phyloP scores from a whole-genome alignment of 2,797 vertebrate species.

The Pristis pectinata region DNA sequence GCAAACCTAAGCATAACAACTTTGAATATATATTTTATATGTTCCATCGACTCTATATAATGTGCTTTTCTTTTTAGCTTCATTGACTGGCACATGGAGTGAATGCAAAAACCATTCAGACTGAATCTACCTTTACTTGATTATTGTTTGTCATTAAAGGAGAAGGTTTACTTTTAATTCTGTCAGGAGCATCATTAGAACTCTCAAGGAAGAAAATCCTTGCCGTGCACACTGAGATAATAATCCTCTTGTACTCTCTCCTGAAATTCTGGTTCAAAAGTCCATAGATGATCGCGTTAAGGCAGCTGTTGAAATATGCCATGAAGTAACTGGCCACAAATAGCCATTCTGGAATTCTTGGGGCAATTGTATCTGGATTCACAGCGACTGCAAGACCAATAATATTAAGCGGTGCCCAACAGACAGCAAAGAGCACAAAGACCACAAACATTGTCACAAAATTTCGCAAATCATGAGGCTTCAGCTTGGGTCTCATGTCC shows the following conservation, averaged over 20 bases:
- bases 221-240: constrained; percentile 77
- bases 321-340: constrained; percentile 95
- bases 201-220: constrained; percentile 79
- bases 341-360: constrained; percentile 87
- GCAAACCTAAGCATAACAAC: constrained; percentile 1
- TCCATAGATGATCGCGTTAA: constrained; percentile 95
- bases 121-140: constrained; percentile 82
- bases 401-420: constrained; percentile 94
- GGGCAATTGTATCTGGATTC: constrained; percentile 65
- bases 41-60: constrained; percentile 7
- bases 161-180: constrained; percentile 82
- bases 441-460: constrained; percentile 97
- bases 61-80: constrained; percentile 16
- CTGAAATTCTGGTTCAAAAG: constrained; percentile 95
- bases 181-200: constrained; percentile 75
- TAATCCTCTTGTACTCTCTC: constrained; percentile 84
- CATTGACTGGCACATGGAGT: constrained; percentile 23
- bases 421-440: constrained; percentile 91
- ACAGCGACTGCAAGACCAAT: constrained; percentile 89
- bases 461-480: constrained; percentile 84
- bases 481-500: constrained; percentile 75
- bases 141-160: constrained; percentile 82
- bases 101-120: constrained; percentile 57
- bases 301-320: constrained; percentile 99
- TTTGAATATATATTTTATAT: neutral